A percentile compares a stretch with the other conserved stretches of the same genome.
Conservation (phyloP, 1,140 invertebrate genomes). For the Ganaspis sp. region DNA sequence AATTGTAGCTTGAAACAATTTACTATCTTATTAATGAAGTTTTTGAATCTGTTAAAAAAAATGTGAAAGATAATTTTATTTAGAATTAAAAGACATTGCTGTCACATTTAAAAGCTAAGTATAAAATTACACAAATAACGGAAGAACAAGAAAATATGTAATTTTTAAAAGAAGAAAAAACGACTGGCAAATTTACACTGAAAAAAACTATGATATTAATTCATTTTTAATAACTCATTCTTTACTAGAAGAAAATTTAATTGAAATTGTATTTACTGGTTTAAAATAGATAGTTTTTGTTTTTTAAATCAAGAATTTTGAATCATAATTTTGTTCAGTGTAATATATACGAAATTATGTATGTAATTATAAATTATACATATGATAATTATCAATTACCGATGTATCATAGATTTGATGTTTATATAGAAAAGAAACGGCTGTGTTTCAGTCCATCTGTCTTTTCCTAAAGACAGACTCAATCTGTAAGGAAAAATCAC, state of each 20-base stretch:
- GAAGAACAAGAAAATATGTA: neutral
- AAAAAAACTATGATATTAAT: conserved; percentile 14
- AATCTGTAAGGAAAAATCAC: conserved; percentile 52
- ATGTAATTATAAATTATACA: conserved; percentile 45
- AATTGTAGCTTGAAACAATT: neutral
- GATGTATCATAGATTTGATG: conserved; percentile 58
- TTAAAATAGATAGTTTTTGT: neutral
- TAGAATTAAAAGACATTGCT: neutral
- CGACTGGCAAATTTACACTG: conserved; percentile 1
- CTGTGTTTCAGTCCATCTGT: conserved; percentile 51
- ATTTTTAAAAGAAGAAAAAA: neutral
- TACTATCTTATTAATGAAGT: neutral
- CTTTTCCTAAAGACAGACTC: conserved; percentile 41
- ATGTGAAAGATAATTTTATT: neutral
- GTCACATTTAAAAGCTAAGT: neutral
- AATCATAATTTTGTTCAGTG: neutral
- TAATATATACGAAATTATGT: conserved; percentile 33
- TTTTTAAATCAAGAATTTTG: neutral
- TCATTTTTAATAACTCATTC: no score
- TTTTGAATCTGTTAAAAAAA: conserved; percentile 6
- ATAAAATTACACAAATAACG: neutral
- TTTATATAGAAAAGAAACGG: conserved; percentile 55
- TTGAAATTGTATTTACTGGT: neutral
- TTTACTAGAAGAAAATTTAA: no score
- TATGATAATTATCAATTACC: conserved; percentile 41